phyloP scores from a whole-genome alignment of 2,888 invertebrate species.

The Unio pictorum region DNA sequence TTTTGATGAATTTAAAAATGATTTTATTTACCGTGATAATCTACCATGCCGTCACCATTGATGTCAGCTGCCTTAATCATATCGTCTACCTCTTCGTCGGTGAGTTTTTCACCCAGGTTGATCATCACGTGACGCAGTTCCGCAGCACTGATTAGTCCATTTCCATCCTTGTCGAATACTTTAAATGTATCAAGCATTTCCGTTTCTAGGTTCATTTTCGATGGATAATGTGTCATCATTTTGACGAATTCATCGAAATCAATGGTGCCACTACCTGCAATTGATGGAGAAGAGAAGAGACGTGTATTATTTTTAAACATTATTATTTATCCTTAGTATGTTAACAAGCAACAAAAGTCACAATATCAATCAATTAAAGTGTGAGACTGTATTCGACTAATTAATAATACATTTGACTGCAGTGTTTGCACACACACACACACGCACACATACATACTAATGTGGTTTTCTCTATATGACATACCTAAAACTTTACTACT shows the following conservation, averaged over 20 bases:
- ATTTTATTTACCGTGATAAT: slow-evolving; percentile 13
- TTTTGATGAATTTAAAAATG: too few relatives aligned
- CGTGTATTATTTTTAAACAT: too few relatives aligned
- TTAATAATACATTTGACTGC: too few relatives aligned
- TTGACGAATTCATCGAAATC: slow-evolving; percentile 48
- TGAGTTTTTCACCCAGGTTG: slow-evolving; percentile 17
- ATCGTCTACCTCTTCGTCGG: slow-evolving; percentile 18
- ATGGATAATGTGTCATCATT: slow-evolving; percentile 42
- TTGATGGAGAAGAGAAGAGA: not conserved
- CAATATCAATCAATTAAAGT: too few relatives aligned
- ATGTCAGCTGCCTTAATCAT: slow-evolving; percentile 21
- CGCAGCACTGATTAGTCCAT: slow-evolving; percentile 37
- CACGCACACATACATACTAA: too few relatives aligned
- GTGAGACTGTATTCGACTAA: too few relatives aligned
- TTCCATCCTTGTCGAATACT: slow-evolving; percentile 44
- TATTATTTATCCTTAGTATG: too few relatives aligned
- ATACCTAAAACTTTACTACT: too few relatives aligned
- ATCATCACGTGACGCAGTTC: slow-evolving; percentile 19
- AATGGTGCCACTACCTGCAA: slow-evolving; percentile 39
- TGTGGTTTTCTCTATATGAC: too few relatives aligned
- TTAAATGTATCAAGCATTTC: slow-evolving; percentile 48
- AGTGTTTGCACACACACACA: too few relatives aligned
- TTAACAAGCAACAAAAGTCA: too few relatives aligned
- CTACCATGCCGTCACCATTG: slow-evolving; percentile 19
- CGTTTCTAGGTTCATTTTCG: slow-evolving; percentile 36